Conservation (phyloP, 2,888 invertebrate species). For the Meiosimyza platycephala region DNA sequence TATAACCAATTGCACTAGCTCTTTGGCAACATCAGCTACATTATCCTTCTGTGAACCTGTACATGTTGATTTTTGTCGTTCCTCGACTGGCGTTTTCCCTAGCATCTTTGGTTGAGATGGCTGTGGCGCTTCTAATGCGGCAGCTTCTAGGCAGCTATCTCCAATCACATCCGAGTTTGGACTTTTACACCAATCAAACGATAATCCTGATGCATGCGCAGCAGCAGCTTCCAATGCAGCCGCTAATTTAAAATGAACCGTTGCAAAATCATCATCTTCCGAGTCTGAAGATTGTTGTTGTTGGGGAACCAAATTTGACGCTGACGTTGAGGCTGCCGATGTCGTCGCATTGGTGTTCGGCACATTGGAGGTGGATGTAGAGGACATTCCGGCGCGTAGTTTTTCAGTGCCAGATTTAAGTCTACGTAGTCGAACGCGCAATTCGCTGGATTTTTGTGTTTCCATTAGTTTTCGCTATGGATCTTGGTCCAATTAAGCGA, state of each 20-base stretch:
- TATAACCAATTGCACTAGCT: slow-evolving; percentile 9
- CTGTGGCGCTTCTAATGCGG: slow-evolving; percentile 29
- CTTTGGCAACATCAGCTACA: slow-evolving; percentile 11
- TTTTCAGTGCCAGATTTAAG: slow-evolving; percentile 36
- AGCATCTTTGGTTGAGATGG: slow-evolving; percentile 13
- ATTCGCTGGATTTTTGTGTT: slow-evolving; percentile 40
- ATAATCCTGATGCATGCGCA: slow-evolving; percentile 40
- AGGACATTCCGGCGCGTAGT: not conserved
- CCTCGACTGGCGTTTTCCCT: not conserved
- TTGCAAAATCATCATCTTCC: slow-evolving; percentile 44
- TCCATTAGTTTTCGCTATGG: slow-evolving; percentile 24
- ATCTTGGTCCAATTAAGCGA: not conserved
- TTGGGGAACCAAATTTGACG: slow-evolving; percentile 34
- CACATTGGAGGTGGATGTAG: slow-evolving; percentile 17
- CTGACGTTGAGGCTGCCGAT: slow-evolving; percentile 7
- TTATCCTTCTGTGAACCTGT: not conserved
- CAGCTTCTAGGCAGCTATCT: slow-evolving; percentile 8
- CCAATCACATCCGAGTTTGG: slow-evolving; percentile 31
- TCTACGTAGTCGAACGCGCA: slow-evolving; percentile 42
- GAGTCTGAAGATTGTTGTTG: slow-evolving; percentile 40
- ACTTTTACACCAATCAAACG: slow-evolving; percentile 37
- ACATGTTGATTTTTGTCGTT: slow-evolving; percentile 15
- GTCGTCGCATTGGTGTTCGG: slow-evolving; percentile 28
- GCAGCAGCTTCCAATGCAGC: slow-evolving; percentile 50
- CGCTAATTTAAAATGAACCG: slow-evolving; percentile 41